Conservation (phyloP, 2,113 vertebrate genomes). For the Acinonyx jubatus region DNA sequence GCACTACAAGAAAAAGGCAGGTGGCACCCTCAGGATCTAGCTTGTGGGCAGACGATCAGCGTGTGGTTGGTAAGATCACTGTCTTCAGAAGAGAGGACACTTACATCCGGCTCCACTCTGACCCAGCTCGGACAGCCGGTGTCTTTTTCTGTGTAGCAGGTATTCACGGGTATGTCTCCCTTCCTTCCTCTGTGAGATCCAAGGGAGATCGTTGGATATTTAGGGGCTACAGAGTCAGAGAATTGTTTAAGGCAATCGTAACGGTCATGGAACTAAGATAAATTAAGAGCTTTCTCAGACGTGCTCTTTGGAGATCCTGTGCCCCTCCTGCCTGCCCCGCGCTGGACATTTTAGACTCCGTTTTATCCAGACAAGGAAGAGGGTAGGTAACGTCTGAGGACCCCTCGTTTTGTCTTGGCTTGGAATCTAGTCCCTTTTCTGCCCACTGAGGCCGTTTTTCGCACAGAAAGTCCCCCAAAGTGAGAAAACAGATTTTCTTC, state of each 20-base stretch:
- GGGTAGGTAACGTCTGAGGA: not conserved
- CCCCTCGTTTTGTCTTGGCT: not conserved
- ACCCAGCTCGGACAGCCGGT: not conserved
- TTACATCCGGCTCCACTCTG: not conserved
- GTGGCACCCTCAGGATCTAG: not conserved
- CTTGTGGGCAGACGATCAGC: not conserved
- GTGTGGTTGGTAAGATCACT: not conserved
- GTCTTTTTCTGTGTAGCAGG: not conserved
- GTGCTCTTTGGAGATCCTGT: not conserved
- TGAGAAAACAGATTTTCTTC: not conserved
- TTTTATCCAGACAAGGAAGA: not conserved
- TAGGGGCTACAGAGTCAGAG: not conserved
- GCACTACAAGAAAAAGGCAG: not conserved
- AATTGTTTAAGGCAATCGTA: not conserved
- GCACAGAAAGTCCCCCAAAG: not conserved
- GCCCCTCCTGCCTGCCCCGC: fast-evolving
- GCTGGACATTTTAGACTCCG: not conserved
- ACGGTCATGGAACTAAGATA: not conserved
- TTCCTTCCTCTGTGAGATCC: not conserved
- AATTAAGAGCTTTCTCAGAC: not conserved
- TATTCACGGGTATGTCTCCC: not conserved
- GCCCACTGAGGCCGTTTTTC: not conserved
- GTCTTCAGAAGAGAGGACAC: not conserved
- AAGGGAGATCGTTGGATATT: not conserved
- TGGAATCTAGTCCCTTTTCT: not conserved